Evolutionary conservation across 1,140 invertebrate species (phyloP).

Genomic region (Bombus pyrosoma): DNA sequence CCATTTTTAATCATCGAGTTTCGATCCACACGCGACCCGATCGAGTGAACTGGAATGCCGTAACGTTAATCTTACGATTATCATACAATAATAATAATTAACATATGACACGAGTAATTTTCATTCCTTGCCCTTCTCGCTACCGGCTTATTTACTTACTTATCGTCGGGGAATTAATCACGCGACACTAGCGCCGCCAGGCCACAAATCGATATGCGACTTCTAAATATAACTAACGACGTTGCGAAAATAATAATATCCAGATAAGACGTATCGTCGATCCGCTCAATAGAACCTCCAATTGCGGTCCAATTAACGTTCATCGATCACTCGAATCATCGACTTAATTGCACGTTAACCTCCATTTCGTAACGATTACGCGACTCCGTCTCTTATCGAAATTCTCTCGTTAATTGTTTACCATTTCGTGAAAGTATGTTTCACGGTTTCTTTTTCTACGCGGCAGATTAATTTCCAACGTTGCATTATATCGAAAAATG

Average conservation of each 20-base stretch:
- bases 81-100: background rate
- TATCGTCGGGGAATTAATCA: constrained; percentile 6
- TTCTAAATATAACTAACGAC: constrained; percentile 13
- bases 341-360: constrained; percentile 27
- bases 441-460: background rate
- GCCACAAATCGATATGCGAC: background rate
- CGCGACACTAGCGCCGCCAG: background rate
- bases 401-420: background rate
- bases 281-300: background rate
- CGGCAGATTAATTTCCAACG: too few species aligned
- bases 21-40: too few species aligned
- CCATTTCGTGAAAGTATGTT: background rate
- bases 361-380: background rate
- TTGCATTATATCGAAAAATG: too few species aligned
- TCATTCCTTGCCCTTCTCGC: too few species aligned
- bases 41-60: too few species aligned
- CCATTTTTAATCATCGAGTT: too few species aligned
- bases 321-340: constrained; percentile 12
- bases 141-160: background rate
- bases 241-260: background rate
- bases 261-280: constrained; percentile 21
- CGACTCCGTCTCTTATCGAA: background rate
- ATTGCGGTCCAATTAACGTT: constrained; percentile 3
- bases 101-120: background rate
- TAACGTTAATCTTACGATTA: background rate